These are phyloP conservation scores for Aproaerema taeniolella DNA, from an alignment of 2,888 invertebrate species.

Conservation along the genomic window DNA sequence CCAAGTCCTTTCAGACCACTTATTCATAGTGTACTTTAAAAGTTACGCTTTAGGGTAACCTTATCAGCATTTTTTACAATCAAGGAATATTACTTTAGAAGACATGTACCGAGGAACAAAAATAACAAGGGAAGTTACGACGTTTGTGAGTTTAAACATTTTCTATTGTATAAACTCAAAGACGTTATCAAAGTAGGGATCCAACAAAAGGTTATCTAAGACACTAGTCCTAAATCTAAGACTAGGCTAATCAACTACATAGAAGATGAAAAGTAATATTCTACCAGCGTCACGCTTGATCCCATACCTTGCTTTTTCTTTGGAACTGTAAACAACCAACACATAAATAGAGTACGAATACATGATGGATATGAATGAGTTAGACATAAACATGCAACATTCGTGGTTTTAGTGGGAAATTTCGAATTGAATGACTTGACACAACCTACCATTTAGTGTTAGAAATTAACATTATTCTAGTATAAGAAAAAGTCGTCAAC, in stretches of 20 bases:
- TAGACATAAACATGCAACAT: constrained; percentile 57
- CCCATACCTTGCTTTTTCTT: constrained; percentile 85
- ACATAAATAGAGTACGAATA: constrained; percentile 73
- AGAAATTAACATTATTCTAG: no score
- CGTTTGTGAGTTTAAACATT: constrained; percentile 33
- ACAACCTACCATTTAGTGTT: no score
- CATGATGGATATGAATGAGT: constrained; percentile 46
- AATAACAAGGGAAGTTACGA: constrained; percentile 33
- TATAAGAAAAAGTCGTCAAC: no score
- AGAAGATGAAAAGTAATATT: constrained; percentile 75
- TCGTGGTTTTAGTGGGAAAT: constrained; percentile 22
- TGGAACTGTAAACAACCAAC: constrained; percentile 88
- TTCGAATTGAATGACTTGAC: background rate
- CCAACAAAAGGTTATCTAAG: constrained; percentile 10
- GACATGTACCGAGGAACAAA: constrained; percentile 1
- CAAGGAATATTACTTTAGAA: background rate
- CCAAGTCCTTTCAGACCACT: no score
- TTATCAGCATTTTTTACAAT: constrained; percentile 26
- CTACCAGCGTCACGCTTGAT: constrained; percentile 77
- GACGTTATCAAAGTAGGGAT: constrained; percentile 26
- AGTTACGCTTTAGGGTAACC: constrained; percentile 63
- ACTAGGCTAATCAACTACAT: constrained; percentile 68
- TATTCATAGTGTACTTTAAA: no score
- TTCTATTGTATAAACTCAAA: constrained; percentile 10
- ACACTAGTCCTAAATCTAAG: constrained; percentile 47